Evolutionary conservation across 1,140 invertebrate species (phyloP).

Genomic region (Zaprionus nigranus): DNA sequence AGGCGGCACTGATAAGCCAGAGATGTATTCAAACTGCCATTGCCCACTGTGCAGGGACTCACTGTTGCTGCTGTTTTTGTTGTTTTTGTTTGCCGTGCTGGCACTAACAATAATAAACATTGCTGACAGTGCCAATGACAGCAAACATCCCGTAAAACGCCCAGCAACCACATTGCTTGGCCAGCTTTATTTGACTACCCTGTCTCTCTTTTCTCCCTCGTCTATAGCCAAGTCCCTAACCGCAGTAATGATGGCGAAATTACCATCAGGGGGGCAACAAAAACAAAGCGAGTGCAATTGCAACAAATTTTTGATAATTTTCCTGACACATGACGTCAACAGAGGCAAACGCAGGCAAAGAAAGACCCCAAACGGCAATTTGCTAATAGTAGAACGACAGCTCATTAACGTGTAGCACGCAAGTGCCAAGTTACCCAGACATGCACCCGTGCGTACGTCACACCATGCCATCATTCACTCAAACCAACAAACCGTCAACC

Average conservation of each 20-base stretch:
- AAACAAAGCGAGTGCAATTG: constrained; percentile 13
- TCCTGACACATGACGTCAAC: constrained; percentile 27
- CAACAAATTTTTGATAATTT: constrained; percentile 41
- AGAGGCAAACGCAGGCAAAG: constrained; percentile 5
- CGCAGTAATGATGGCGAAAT: constrained; percentile 21
- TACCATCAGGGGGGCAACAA: constrained; percentile 8
- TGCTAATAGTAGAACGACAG: constrained; percentile 30
- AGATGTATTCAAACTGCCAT: constrained; percentile 17
- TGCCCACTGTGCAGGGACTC: not conserved
- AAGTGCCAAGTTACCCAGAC: not conserved
- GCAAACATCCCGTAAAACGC: constrained; percentile 35
- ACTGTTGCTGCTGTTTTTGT: not conserved
- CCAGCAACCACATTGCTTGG: constrained; percentile 22
- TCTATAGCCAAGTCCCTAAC: not conserved
- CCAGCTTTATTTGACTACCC: constrained; percentile 11
- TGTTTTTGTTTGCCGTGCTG: not conserved
- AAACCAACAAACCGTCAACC: not conserved
- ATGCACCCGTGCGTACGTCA: constrained; percentile 8
- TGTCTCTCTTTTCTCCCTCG: not conserved
- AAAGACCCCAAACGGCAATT: constrained; percentile 14
- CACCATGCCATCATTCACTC: constrained; percentile 10
- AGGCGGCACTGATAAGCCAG: constrained; percentile 47
- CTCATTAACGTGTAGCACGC: constrained; percentile 46
- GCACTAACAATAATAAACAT: constrained; percentile 27
- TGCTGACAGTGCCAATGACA: constrained; percentile 33